phyloP scores from a whole-genome alignment of 2,888 invertebrate genomes.

The Idaea straminata region DNA sequence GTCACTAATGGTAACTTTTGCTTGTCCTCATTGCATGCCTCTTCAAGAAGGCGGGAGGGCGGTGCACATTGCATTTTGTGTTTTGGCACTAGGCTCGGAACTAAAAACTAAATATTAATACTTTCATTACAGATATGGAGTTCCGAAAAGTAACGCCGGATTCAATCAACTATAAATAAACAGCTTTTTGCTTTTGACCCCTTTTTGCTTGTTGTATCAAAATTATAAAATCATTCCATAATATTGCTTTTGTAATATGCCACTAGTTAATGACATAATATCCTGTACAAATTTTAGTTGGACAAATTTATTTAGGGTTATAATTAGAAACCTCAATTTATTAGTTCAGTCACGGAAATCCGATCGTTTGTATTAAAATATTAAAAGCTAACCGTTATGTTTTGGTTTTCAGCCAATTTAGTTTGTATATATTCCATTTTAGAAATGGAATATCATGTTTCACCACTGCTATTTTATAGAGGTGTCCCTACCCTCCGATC shows the following conservation, averaged over 20 bases:
- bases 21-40: too few species aligned
- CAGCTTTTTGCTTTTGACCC: background rate
- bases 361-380: constrained; percentile 42
- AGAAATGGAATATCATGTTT: constrained; percentile 16
- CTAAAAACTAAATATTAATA: too few species aligned
- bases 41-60: too few species aligned
- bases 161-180: too few species aligned
- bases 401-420: background rate
- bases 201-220: background rate
- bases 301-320: constrained; percentile 45
- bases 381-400: background rate
- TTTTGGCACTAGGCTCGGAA: too few species aligned
- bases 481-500: too few species aligned
- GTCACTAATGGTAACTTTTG: too few species aligned
- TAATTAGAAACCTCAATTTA: constrained; percentile 32
- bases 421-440: constrained; percentile 18
- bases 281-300: constrained; percentile 9
- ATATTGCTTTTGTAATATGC: background rate
- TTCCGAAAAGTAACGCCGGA: too few species aligned
- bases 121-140: too few species aligned
- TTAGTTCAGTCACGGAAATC: constrained; percentile 27
- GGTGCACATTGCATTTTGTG: too few species aligned
- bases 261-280: background rate
- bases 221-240: background rate
- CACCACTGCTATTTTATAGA: background rate